Conservation (phyloP, 2,113 vertebrate genomes). For the Benitochromis conjunctus region DNA sequence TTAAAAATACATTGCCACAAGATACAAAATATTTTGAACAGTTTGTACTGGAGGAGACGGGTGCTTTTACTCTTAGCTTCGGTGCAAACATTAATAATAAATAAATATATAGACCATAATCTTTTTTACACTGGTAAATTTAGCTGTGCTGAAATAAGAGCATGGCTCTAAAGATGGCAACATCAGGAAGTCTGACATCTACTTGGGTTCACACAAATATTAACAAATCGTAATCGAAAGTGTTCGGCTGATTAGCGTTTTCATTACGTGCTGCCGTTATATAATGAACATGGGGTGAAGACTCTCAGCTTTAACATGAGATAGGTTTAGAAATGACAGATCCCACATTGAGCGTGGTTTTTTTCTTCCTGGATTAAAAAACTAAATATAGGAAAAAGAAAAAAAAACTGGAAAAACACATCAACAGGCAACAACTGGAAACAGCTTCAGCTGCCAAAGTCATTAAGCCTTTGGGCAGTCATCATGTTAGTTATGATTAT, state of each 20-base stretch:
- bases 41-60: background rate
- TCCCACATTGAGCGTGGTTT: background rate
- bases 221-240: background rate
- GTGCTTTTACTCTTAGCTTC: background rate
- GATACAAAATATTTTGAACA: background rate
- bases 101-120: background rate
- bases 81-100: background rate
- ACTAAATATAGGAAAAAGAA: background rate
- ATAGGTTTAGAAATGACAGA: background rate
- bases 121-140: background rate
- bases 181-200: background rate
- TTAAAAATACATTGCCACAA: background rate
- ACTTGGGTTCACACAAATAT: background rate
- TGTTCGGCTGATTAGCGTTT: background rate
- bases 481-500: background rate
- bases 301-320: background rate
- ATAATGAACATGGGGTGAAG: background rate
- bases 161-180: background rate
- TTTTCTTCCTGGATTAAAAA: background rate
- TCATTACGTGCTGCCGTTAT: background rate
- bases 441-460: background rate
- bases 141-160: background rate
- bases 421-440: background rate
- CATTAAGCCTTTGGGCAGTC: background rate
- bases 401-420: background rate